phyloP scores from a whole-genome alignment of 1,140 invertebrate species.

The Belonocnema kinseyi region DNA sequence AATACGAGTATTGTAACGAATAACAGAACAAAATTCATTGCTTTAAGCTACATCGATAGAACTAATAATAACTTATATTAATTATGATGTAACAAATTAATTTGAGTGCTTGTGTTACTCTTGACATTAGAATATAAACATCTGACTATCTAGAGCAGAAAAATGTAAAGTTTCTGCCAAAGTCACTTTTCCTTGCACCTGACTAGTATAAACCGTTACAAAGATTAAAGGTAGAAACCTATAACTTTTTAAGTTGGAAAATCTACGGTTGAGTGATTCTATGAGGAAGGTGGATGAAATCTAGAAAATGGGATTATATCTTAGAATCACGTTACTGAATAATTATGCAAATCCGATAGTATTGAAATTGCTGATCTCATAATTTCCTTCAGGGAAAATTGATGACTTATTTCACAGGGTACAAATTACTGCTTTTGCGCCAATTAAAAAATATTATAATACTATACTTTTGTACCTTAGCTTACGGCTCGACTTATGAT shows the following conservation, averaged over 20 bases:
- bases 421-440: neutral
- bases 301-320: slow-evolving; percentile 8
- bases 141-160: neutral
- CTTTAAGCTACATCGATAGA: neutral
- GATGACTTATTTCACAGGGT: neutral
- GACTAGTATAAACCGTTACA: slow-evolving; percentile 15
- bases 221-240: neutral
- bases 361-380: slow-evolving; percentile 11
- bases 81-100: neutral
- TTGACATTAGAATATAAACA: neutral
- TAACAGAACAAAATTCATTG: too few relatives aligned
- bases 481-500: too few relatives aligned
- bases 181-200: slow-evolving; percentile 5
- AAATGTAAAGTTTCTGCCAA: neutral
- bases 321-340: slow-evolving; percentile 2
- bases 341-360: slow-evolving; percentile 5
- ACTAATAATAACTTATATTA: neutral
- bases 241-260: neutral
- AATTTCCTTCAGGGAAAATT: slow-evolving; percentile 12
- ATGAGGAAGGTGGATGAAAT: neutral
- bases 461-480: neutral
- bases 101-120: neutral
- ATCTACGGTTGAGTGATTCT: slow-evolving; percentile 10
- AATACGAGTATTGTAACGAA: too few relatives aligned
- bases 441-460: neutral